Evolutionary conservation across 2,797 vertebrate species (phyloP).

Genomic region (Mormyrus proboscirostris): DNA sequence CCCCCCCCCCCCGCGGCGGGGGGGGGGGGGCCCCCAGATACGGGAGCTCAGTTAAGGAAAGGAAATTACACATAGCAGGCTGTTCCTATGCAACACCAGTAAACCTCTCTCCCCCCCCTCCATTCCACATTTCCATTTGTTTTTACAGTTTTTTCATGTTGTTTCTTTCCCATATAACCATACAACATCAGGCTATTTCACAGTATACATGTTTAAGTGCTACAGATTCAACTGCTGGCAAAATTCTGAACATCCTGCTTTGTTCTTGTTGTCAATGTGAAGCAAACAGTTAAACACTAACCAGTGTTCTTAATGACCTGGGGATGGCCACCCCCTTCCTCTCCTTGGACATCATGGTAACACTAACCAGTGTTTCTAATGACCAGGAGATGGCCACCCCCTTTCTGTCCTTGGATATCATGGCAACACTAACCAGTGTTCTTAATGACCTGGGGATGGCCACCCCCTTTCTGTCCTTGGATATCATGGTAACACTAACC

Average conservation of each 20-base stretch:
- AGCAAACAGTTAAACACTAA: constrained; percentile 41
- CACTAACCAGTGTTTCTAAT: constrained; percentile 19
- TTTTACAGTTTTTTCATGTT: not conserved
- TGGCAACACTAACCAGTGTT: too few relatives aligned
- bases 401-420: too few relatives aligned
- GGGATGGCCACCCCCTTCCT: constrained; percentile 30
- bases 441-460: constrained; percentile 34
- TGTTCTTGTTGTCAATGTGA: constrained; percentile 43
- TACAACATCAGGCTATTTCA: constrained; percentile 61
- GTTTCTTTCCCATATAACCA: constrained; percentile 29
- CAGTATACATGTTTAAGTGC: constrained; percentile 71
- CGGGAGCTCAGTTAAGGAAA: constrained; percentile 37
- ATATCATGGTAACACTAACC: not conserved
- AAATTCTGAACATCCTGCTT: constrained; percentile 44
- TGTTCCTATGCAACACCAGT: constrained; percentile 40
- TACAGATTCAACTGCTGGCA: constrained; percentile 76
- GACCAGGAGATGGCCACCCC: constrained; percentile 29
- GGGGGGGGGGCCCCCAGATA: not conserved
- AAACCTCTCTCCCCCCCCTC: not conserved
- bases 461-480: constrained; percentile 7
- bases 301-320: constrained; percentile 28
- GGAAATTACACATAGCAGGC: constrained; percentile 38
- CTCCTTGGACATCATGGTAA: constrained; percentile 27
- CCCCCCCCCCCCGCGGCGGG: too few relatives aligned
- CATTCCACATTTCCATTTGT: not conserved